These are phyloP conservation scores for Lanistes nyassanus DNA, from an alignment of 1,140 invertebrate genomes.

Conservation along the genomic window DNA sequence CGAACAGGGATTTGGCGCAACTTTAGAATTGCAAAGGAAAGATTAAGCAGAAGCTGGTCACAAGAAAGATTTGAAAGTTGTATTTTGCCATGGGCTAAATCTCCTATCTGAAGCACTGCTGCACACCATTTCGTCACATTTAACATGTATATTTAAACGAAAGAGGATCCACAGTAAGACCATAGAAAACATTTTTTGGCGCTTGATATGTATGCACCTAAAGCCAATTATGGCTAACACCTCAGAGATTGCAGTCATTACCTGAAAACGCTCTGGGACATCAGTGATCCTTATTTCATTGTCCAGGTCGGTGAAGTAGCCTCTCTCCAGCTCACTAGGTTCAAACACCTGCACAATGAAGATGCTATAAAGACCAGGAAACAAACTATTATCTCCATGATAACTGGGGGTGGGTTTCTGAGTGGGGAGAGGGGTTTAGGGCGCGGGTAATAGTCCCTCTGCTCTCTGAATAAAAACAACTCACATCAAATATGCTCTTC, in stretches of 20 bases:
- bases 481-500: constrained; percentile 78
- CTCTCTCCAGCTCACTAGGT: constrained; percentile 94
- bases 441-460: too few species aligned
- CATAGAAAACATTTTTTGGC: too few species aligned
- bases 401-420: too few species aligned
- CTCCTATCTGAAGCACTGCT: too few species aligned
- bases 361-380: background rate
- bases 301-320: constrained; percentile 94
- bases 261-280: constrained; percentile 69
- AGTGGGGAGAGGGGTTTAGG: too few species aligned
- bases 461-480: constrained; percentile 20
- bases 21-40: constrained; percentile 77
- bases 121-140: too few species aligned
- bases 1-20: constrained; percentile 85
- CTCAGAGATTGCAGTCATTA: constrained; percentile 16
- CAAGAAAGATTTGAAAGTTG: too few species aligned
- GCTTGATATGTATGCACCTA: too few species aligned
- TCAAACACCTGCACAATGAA: constrained; percentile 81
- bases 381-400: background rate
- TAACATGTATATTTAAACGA: too few species aligned
- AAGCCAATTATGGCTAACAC: too few species aligned
- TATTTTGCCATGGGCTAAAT: too few species aligned
- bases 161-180: too few species aligned
- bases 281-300: constrained; percentile 78
- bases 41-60: background rate